Conservation (phyloP, 2,888 invertebrate genomes). For the Aplocera efformata region DNA sequence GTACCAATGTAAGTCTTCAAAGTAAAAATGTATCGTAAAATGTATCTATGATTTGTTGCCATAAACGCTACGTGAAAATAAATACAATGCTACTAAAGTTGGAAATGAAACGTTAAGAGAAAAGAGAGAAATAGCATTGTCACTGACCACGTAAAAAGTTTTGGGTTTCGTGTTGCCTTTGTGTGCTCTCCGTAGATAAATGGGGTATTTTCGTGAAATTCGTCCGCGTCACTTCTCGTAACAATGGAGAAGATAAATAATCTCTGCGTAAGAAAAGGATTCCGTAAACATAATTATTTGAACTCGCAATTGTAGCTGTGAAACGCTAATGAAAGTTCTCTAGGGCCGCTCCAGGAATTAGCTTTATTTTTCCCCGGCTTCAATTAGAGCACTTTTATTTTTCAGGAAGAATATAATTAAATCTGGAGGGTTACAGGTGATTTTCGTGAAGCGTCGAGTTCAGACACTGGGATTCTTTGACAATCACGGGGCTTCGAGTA, state of each 20-base stretch:
- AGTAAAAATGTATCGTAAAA: constrained; percentile 36
- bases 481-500: constrained; percentile 16
- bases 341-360: constrained; percentile 60
- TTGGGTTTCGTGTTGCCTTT: constrained; percentile 75
- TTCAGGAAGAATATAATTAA: constrained; percentile 66
- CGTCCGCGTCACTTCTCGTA: constrained; percentile 75
- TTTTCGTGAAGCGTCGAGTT: constrained; percentile 23
- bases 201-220: constrained; percentile 77
- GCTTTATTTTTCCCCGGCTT: constrained; percentile 61
- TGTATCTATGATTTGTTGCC: constrained; percentile 37
- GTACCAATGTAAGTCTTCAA: constrained; percentile 46
- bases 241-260: constrained; percentile 78
- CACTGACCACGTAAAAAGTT: constrained; percentile 79
- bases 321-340: constrained; percentile 72
- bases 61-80: constrained; percentile 45
- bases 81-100: constrained; percentile 58
- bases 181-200: constrained; percentile 73
- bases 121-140: constrained; percentile 72
- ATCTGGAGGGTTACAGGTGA: constrained; percentile 55
- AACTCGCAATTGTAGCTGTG: constrained; percentile 75
- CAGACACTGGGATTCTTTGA: constrained; percentile 20
- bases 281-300: constrained; percentile 79
- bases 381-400: constrained; percentile 64
- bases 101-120: constrained; percentile 70
- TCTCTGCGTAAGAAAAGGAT: constrained; percentile 78